phyloP scores from a whole-genome alignment of 1,140 invertebrate species.

The Halesus radiatus region DNA sequence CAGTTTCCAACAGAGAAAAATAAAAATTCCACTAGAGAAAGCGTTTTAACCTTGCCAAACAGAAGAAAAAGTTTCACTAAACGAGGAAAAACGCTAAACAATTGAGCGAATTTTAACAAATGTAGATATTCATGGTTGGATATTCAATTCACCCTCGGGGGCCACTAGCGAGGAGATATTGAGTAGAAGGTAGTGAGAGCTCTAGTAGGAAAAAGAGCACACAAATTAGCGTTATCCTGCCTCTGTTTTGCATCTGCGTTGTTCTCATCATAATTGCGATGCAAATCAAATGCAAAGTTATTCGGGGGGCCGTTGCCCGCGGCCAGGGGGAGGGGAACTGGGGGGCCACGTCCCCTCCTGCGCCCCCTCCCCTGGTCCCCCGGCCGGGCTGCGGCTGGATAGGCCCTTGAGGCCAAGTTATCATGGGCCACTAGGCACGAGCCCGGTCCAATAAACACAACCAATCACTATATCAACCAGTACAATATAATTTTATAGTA shows the following conservation, averaged over 20 bases:
- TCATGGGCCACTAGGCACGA: constrained; percentile 17
- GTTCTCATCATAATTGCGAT: constrained; percentile 43
- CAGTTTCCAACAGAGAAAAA: no score
- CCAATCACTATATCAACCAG: constrained; percentile 38
- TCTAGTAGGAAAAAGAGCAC: constrained; percentile 27
- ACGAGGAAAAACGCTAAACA: no score
- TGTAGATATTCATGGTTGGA: constrained; percentile 17
- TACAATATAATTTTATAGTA: constrained; percentile 18
- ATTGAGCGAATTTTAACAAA: neutral
- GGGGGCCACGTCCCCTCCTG: neutral
- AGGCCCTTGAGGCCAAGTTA: constrained; percentile 26
- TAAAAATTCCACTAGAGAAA: no score
- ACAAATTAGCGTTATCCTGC: constrained; percentile 36
- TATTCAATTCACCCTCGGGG: constrained; percentile 8
- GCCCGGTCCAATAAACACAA: constrained; percentile 29
- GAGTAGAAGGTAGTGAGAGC: neutral
- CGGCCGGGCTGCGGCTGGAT: neutral
- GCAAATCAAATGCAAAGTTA: constrained; percentile 48
- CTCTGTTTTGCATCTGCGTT: constrained; percentile 31
- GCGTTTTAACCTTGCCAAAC: no score
- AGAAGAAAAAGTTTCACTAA: no score
- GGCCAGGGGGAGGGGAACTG: neutral
- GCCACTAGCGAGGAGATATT: neutral
- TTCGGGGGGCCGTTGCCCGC: neutral
- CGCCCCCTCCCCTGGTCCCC: neutral